phyloP scores from a whole-genome alignment of 64 coral and sea anemone species.

The Trachythela sp. region DNA sequence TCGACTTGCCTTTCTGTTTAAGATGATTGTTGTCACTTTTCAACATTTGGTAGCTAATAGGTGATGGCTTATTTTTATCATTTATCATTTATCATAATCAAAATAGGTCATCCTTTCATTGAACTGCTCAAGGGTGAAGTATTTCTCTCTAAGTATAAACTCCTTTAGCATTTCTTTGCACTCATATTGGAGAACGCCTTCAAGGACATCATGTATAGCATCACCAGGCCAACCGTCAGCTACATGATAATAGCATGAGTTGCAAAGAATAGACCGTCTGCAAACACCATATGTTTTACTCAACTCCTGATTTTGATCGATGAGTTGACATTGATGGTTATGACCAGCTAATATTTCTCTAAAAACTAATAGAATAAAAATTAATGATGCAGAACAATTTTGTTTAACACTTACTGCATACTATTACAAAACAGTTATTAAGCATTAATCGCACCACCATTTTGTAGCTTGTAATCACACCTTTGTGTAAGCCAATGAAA shows the following conservation, averaged over 20 bases:
- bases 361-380: not conserved
- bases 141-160: not conserved
- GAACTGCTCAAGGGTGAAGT: not conserved
- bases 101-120: not conserved
- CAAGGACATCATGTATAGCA: conserved; percentile 12
- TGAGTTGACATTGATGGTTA: not conserved
- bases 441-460: too few species aligned
- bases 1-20: not conserved
- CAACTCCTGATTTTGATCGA: not conserved
- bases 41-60: not conserved
- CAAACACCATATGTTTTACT: conserved; percentile 8
- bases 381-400: not conserved
- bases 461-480: too few species aligned
- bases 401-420: too few species aligned
- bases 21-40: not conserved
- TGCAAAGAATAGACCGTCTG: not conserved
- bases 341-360: not conserved
- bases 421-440: too few species aligned
- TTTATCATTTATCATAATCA: not conserved
- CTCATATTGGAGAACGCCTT: not conserved
- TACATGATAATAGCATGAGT: not conserved
- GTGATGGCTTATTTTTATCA: conserved; percentile 6
- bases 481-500: too few species aligned
- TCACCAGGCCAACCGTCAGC: not conserved
- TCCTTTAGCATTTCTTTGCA: conserved; percentile 17